Evolutionary conservation across 2,888 invertebrate species (phyloP).

Genomic region (Eurois occulta): DNA sequence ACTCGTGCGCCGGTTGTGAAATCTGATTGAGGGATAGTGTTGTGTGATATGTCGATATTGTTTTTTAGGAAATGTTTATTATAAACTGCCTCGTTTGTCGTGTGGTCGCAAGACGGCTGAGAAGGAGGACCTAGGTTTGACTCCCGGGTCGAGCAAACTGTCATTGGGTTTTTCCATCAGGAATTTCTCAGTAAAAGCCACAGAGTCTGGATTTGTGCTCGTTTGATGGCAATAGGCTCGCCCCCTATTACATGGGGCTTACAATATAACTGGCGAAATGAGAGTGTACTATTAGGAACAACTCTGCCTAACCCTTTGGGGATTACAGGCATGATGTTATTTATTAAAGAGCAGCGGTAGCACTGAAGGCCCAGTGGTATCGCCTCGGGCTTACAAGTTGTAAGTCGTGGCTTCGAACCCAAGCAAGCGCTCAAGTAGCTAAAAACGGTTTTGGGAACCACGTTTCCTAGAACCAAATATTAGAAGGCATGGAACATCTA

Average conservation of each 20-base stretch:
- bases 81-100: not conserved
- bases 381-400: not conserved
- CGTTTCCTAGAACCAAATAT: no score
- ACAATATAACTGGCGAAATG: not conserved
- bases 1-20: constrained; percentile 64
- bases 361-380: not conserved
- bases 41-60: constrained; percentile 18
- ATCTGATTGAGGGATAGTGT: constrained; percentile 53
- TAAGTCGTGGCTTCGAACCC: no score
- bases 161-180: not conserved
- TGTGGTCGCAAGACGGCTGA: not conserved
- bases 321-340: no score
- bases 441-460: no score
- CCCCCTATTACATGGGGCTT: not conserved
- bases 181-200: not conserved
- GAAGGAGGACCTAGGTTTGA: not conserved
- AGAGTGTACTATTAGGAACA: no score
- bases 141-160: not conserved
- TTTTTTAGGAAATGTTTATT: not conserved
- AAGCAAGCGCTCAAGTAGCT: no score
- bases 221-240: not conserved
- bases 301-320: no score
- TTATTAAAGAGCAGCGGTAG: not conserved
- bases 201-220: not conserved
- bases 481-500: no score